Percentiles rank a stretch among this genome's conserved stretches.
These are phyloP conservation scores for Rattus rattus DNA, from an alignment of 2,113 vertebrate genomes.

Conservation along the genomic window DNA sequence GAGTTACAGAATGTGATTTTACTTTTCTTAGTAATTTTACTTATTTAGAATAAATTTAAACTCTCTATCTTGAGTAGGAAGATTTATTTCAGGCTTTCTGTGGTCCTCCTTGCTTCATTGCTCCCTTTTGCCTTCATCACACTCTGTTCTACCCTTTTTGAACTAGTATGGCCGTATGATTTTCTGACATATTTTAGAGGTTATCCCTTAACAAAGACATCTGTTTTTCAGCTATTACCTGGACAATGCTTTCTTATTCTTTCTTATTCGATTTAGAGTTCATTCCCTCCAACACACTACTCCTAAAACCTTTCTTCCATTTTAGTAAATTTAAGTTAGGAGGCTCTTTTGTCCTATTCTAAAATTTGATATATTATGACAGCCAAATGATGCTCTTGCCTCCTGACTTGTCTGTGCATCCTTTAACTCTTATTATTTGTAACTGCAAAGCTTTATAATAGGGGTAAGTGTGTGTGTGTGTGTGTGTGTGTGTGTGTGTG, in stretches of 20 bases:
- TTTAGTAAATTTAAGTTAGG: background rate
- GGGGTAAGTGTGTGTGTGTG: no score
- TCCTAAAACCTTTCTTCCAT: background rate
- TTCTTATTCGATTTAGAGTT: background rate
- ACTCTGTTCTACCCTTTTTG: background rate
- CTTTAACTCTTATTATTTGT: constrained; percentile 6
- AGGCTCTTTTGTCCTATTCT: background rate
- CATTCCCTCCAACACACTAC: background rate
- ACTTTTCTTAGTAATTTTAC: background rate
- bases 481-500: no score
- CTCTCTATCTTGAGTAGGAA: background rate
- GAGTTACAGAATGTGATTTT: background rate
- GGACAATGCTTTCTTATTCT: background rate
- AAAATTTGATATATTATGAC: background rate
- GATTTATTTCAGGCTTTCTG: background rate
- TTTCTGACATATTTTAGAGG: background rate
- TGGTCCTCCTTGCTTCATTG: background rate
- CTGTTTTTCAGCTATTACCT: background rate
- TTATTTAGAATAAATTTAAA: background rate
- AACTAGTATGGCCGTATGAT: background rate
- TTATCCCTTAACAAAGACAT: background rate
- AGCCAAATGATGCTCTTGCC: background rate
- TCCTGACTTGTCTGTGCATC: background rate
- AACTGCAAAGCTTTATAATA: constrained; percentile 25
- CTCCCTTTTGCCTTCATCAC: background rate